A percentile compares a stretch with the other conserved stretches of the same genome.
Evolutionary conservation across 2,113 vertebrate species (phyloP).

Genomic region (Nicator chloris): DNA sequence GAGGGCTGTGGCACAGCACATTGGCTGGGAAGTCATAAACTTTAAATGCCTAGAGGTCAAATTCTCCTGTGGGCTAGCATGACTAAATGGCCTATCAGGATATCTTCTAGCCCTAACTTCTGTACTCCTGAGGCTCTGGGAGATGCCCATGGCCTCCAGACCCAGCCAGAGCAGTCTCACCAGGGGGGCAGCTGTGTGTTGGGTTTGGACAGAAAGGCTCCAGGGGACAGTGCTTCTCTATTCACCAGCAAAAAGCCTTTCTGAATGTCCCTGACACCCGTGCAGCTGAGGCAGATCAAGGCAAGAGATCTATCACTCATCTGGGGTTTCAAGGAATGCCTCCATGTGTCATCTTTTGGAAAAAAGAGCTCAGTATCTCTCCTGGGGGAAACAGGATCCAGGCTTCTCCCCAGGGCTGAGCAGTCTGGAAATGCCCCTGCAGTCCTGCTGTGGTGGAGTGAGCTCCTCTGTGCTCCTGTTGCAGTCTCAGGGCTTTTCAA

Average conservation of each 20-base stretch:
- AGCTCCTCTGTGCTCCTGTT: not conserved
- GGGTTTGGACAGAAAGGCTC: not conserved
- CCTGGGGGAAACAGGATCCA: not conserved
- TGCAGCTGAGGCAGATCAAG: not conserved
- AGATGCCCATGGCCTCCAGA: not conserved
- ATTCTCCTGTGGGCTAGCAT: not conserved
- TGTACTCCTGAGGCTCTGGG: not conserved
- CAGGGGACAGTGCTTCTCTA: not conserved
- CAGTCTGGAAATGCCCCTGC: not conserved
- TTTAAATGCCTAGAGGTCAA: not conserved
- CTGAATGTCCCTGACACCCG: not conserved
- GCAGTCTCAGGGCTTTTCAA: not conserved
- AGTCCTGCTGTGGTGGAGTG: not conserved
- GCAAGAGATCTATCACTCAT: not conserved
- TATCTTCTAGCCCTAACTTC: not conserved
- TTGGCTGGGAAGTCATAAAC: not conserved
- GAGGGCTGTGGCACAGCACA: not conserved
- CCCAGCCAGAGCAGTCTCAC: not conserved
- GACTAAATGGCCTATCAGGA: not conserved
- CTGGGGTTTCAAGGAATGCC: constrained; percentile 28
- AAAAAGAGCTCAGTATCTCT: not conserved
- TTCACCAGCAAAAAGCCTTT: not conserved
- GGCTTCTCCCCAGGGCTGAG: not conserved
- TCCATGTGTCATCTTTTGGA: not conserved
- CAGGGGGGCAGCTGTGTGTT: not conserved